phyloP scores from a whole-genome alignment of 1,140 invertebrate species.

The Drosophila fuyamai region DNA sequence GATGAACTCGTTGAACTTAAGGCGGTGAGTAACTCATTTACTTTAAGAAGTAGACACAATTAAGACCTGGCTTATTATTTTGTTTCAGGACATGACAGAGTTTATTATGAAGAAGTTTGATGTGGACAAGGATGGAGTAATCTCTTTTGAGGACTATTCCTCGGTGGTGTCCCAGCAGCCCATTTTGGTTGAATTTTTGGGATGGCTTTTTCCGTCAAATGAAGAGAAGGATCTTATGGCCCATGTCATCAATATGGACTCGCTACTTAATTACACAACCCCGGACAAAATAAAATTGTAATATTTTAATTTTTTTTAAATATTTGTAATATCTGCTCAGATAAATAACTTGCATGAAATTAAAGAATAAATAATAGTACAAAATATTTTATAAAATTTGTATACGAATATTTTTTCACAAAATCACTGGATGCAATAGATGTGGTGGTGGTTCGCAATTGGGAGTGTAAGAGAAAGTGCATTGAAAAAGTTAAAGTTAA shows the following conservation, averaged over 20 bases:
- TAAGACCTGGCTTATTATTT: no score
- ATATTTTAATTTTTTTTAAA: background rate
- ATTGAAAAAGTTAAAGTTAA: no score
- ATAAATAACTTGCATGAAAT: no score
- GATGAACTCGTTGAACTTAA: constrained; percentile 47
- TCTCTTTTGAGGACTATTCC: constrained; percentile 90
- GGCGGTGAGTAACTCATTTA: constrained; percentile 2
- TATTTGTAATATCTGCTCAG: no score
- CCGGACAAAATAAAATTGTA: background rate
- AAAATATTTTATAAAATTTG: no score
- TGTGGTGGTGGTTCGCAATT: no score
- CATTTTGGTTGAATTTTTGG: constrained; percentile 90
- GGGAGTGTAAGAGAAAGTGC: no score
- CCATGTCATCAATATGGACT: constrained; percentile 41
- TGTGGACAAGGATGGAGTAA: constrained; percentile 90
- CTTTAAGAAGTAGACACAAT: background rate
- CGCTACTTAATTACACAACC: constrained; percentile 1
- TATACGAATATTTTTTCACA: no score
- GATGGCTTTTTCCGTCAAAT: constrained; percentile 89
- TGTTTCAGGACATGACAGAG: constrained; percentile 85
- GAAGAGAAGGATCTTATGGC: constrained; percentile 23
- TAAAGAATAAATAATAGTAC: no score
- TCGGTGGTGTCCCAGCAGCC: constrained; percentile 88
- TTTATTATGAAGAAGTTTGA: constrained; percentile 91
- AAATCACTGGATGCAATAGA: no score